Base-by-base conservation (phyloP, 2,797 vertebrate genomes). In the Urocyon cinereoargenteus region DNA sequence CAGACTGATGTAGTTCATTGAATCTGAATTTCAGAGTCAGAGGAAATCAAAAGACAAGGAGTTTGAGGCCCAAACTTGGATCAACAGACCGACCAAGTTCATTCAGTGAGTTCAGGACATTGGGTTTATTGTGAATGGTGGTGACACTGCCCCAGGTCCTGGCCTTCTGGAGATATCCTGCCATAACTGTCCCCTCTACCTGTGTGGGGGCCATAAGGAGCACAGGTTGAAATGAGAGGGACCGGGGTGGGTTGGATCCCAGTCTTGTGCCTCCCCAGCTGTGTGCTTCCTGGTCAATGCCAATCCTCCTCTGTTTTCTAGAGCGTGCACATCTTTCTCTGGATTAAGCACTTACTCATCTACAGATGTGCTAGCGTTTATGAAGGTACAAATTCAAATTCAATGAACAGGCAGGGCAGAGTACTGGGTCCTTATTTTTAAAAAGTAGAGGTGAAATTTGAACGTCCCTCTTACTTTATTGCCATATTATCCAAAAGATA, bases 171-270 rank as follows among this genome's bases (percentile, higher is more conserved):
- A 83, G 36, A 36, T 3, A 24, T 12, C 21, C 11, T 51, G 18
- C 11, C 3, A 3, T 14, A 21, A n/a, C 0, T 22, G 31, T 24
- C 10, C 26, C 19, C 53, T 55, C 28, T 21, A 55, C 21, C 24
- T 85, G 6, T 28, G 62, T 2, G 1, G 1, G 53, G 14, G 19
- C 18, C 24, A 40, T 19, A 2, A 3, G 36, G 24, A 64, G 9
- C 40, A 19, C 3, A 59, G 51, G 11, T 15, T 75, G 28, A 85
- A 66, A 72, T 13, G 11, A 55, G 10, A 86, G n/a, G 31, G 9
- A 13, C 3, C 28, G 64, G 21, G 5, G 7, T 45, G 40, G 36
- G 62, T 4, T 1, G 12, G 55, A 66, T 26, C 24, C 18, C n/a
- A 1, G 0, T 21, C 55, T 3, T 7, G 6, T 1, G 34, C 45